Evolutionary conservation across 2,797 vertebrate genomes (phyloP), one percentile per base, ranked within the genome.

Genomic region (Gymnothorax javanicus): DNA sequence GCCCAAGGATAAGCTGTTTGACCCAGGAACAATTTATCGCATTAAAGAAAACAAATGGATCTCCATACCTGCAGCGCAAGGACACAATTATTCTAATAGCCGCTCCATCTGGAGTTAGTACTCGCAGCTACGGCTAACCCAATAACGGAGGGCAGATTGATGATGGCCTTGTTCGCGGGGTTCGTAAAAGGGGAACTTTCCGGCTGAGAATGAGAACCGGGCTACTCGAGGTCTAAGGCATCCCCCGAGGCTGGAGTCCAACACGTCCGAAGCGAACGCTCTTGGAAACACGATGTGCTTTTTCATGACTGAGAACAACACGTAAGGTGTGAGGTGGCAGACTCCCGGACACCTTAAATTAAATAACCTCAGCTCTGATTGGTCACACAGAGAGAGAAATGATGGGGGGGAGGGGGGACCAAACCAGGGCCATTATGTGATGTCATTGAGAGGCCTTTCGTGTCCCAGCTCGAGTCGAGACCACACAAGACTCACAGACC

Each of bases 11-110:
- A 88, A 89, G 90, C 93, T 91, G 92, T 93, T 94, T 93, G 75
- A 79, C 75, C 75, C 8, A 15, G 50, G 91, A 94, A 94, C 92
- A 93, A 95, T 93, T 91, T 87, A 90, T 90, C 88, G 82, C 91
- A 94, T 93, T 17, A 87, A 91, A 92, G 92, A 89, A 92, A 88
- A 86, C 93, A 93, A 94, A 95, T 93, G 92, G 25, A 56, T 52
- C 75, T 79, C 75, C 75, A 54, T 52, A 54, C 56, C 75, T 56
- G 56, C 56, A 79, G 75, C 75, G 15, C 75, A 52, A 50, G 52
- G 50, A 79, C 17, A 52, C 75, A 79, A 79, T 79, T 59, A 59
- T 83, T 93, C 92, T 90, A 87, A 90, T 94, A 93, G 93, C 90
- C 91, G 90, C 7, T 67, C 91, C 91, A 88, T 90, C 91, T 89